Base-by-base conservation (phyloP, 1,140 invertebrate genomes). In the Nilaparvata lugens region DNA sequence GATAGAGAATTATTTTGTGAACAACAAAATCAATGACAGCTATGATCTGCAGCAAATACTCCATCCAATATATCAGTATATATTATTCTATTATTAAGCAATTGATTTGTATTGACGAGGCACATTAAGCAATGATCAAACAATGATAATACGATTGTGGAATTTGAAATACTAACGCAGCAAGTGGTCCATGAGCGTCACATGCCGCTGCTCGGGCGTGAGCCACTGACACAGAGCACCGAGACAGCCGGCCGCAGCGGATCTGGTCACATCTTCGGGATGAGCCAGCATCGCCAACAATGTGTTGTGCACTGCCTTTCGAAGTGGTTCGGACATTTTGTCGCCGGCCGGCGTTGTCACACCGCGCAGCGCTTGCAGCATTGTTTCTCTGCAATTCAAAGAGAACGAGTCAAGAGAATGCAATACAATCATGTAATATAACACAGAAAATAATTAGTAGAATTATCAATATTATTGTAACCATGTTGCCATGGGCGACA, bases 291-390 rank as follows among this genome's bases (percentile, higher is more conserved):
- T 78, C 35, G 69, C 69, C 19, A 84, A 72, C 13, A 96, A 72
- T 14, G 88, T 90, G 1, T 73, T 67, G 61, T 87, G 82, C n/a
- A 95, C 78, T 69, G 85, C 82, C 68, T 88, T 86, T 23, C 85
- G 84, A 61, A 93, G 79, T 11, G 81, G 75, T 53, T 91, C 89
- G 0, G 87, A 86, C 84, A 97, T 91, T 78, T 95, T 95, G 61
- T 89, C 84, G 4, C 93, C 93, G 52, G 89, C 91, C 28, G 85
- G 84, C 9, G 80, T 83, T 35, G 95, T 81, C 31, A 93, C 84
- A 60, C 86, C 85, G 66, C 95, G 78, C 43, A 97, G 73, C 13
- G 94, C 93, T 76, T 95, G 91, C 28, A 97, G 72, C 81, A 91
- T 90, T 2, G 94, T 97, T 77, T 97, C 94, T 67, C 86, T 87